Evolutionary conservation across 2,888 invertebrate species (phyloP), one percentile per base, ranked within the genome.

Genomic region (Galeruca laticollis): DNA sequence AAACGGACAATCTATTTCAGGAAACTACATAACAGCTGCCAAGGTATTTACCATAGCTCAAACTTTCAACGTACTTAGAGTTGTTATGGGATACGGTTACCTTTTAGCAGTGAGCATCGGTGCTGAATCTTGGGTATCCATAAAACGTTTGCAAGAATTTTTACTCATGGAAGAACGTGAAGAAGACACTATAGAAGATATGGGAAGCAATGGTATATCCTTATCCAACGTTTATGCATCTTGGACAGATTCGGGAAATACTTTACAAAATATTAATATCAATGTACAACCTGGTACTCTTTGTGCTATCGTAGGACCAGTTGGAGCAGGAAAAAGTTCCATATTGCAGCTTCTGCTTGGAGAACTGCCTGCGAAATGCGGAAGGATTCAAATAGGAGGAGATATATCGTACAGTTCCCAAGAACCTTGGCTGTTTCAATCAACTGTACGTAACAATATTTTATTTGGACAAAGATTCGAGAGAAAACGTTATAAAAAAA

Each of bases 261-360:
- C 78, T 15, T 70, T 75, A 75, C 87, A 69, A 77, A 84, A 75
- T 81, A 87, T 76, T 82, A 87, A 78, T 83, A 86, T 81, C 79
- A 86, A 47, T 81, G 81, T 78, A 85, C 88, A 70, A 82, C 78
- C 79, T 85, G 89, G 89, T 82, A 84, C 49, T 83, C 85, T 78
- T 81, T 90, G 93, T 75, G 95, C 94, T 2, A 88, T 97, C 18
- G 93, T 97, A 71, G 97, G 97, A 10, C 91, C 95, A 0, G 96
- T 97, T n/a, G 97, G 97, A 11, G 88, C 94, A 37, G 97, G 97
- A 80, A 97, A 93, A 83, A 87, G 85, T 73, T 88, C 88, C 0
- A 72, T 89, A n/a, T 79, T 90, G 2, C 87, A 89, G 56, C 9
- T 57, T 33, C 6, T 57, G 8, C 85, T 93, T 11, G 88, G 88